Conservation (phyloP, 2,113 vertebrate species). For the Sphyrna mokarran region DNA sequence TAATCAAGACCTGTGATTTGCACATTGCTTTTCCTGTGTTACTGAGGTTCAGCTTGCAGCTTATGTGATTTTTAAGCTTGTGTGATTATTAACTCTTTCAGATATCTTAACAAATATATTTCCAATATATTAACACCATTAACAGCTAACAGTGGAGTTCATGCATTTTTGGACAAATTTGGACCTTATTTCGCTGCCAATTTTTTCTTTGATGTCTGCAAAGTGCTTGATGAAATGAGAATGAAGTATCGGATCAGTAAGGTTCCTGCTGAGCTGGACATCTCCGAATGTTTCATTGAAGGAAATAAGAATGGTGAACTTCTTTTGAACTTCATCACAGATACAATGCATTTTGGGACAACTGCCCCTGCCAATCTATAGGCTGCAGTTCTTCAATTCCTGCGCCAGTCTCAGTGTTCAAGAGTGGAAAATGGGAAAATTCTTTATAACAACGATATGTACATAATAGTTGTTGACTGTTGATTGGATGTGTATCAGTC, state of each 20-base stretch:
- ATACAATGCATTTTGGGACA: slow-evolving; percentile 67
- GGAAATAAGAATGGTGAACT: slow-evolving; percentile 73
- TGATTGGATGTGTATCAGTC: slow-evolving; percentile 41
- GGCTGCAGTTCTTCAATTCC: slow-evolving; percentile 59
- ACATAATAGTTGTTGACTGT: slow-evolving; percentile 62
- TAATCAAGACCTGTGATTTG: too few species aligned
- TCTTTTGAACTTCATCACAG: slow-evolving; percentile 82
- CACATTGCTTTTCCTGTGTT: too few species aligned
- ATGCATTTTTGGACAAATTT: slow-evolving; percentile 64
- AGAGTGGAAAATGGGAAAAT: slow-evolving; percentile 62
- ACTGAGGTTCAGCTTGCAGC: too few species aligned
- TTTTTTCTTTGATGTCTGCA: slow-evolving; percentile 61
- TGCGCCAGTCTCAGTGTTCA: slow-evolving; percentile 68
- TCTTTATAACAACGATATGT: slow-evolving; percentile 74
- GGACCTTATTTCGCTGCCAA: slow-evolving; percentile 51
- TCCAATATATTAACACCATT: slow-evolving; percentile 15
- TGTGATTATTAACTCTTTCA: too few species aligned
- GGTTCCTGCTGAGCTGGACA: slow-evolving; percentile 73
- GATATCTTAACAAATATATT: neutral
- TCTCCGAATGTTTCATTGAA: slow-evolving; percentile 77
- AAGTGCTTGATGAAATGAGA: slow-evolving; percentile 58
- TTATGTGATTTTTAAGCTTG: too few species aligned
- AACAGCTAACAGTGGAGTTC: slow-evolving; percentile 71
- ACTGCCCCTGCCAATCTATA: slow-evolving; percentile 59
- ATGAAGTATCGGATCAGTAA: slow-evolving; percentile 61